Base-by-base conservation (phyloP, 1,140 invertebrate species). In the Brevipalpus yothersi region DNA sequence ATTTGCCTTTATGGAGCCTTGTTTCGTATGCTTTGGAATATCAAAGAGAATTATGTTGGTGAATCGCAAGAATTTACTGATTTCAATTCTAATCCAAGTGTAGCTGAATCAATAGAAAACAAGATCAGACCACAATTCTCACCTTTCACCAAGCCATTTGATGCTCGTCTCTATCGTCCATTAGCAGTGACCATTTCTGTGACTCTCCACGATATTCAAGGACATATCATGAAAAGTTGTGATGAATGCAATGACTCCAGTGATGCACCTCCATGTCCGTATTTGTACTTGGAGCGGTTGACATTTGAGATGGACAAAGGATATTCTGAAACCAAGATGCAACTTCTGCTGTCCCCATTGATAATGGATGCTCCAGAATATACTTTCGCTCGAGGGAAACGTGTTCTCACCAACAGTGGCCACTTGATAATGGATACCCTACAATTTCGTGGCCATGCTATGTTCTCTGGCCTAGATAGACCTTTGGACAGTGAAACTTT, bases 271-370 rank as follows among this genome's bases (percentile, higher is more conserved):
- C 80, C 88, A 0, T 94, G 90, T 73, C 91, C 91, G 0, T 80
- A 87, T 19, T 79, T 93, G 64, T 75, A 89, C 53, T 75, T 94
- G 13, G 90, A 95, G 72, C 76, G 88, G 62, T 82, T 95, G 65
- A 86, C 85, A 4, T 94, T 96, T 73, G 92, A 96, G 76, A 88
- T 97, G 85, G 84, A 90, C 65, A 96, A 95, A 69, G 77, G 79
- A 10, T 95, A 84, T 68, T 78, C 78, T 62, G 88, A 94, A 70
- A 96, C 89, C 0, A 82, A 83, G 64, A 74, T 97, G 0, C 92
- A 96, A 68, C 71, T 97, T 0, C 71, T 95, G 0, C 71, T 96
- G 0, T 93, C 88, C 62, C 92, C 92, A 0, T 80, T 87, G 1
- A 82, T 89, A 63, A 72, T 91, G 58, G 75, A 63, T 45, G 64